Base-by-base conservation (phyloP, 2,797 vertebrate species). In the Alosa sapidissima region DNA sequence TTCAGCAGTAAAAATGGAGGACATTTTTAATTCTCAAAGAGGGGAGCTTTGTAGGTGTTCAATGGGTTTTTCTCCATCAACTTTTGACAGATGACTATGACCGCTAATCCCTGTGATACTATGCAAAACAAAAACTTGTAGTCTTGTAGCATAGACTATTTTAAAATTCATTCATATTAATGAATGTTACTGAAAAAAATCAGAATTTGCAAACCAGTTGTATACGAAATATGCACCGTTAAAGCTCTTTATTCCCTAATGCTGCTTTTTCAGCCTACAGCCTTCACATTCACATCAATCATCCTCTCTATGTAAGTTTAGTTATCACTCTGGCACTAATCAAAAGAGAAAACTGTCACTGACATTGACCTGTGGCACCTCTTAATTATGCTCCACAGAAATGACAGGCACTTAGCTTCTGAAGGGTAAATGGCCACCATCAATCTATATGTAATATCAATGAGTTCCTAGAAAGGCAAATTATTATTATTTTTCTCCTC, bases 251-350 rank as follows among this genome's bases (percentile, higher is more conserved):
- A 13, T 36, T 72, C 13, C 65, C 33, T 36, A 47, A 14, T 78
- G 72, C 72, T 75, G 68, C 36, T 19, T 16, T 21, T 8, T 78
- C 41, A n/a, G 54, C 65, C 72, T 45, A 68, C 58, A 68, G 83
- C n/a, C n/a, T 86, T 88, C 24, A 68, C 86, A 87, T 83, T 85
- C 92, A 16, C 54, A 96, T 97, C 94, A 91, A 97, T 97, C 96
- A 97, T 88, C 33, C 88, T 91, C 16, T 78, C 92, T 95, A 93
- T 95, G 96, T 95, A 95, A 96, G 96, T 96, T 96, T 95, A 95
- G 95, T 96, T 96, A 97, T 97, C 96, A 96, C 95, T 96, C 96
- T 92, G 96, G 96, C 96, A 96, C 96, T 97, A 97, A 97, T 97
- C 96, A 97, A 97, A 97, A 96, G 96, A 95, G 95, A 96, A 96